Conservation (phyloP, 2,113 vertebrate genomes). For the Corvus moneduloides region DNA sequence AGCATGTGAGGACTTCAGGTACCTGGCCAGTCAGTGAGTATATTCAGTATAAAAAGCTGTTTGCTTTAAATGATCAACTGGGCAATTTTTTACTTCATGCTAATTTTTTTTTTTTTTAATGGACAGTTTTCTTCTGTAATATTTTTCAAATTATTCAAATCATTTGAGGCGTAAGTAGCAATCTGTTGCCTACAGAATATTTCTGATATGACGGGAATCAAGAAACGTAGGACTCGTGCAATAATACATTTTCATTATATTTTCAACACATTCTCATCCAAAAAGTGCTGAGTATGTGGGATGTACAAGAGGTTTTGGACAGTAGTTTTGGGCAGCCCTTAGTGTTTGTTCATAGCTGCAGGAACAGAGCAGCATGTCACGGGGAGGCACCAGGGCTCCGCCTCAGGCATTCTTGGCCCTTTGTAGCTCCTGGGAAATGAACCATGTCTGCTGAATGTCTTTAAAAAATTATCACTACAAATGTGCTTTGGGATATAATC, state of each 20-base stretch:
- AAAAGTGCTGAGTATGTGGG: not conserved
- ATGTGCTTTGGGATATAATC: conserved; percentile 59
- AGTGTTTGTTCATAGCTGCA: not conserved
- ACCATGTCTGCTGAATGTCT: conserved; percentile 22
- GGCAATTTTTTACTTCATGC: not conserved
- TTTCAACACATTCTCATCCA: not conserved
- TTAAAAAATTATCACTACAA: conserved; percentile 55
- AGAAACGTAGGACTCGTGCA: not conserved
- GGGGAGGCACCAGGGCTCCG: not conserved
- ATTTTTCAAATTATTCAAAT: not conserved
- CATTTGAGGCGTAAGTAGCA: not conserved
- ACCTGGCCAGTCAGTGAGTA: not conserved
- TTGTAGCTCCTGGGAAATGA: conserved; percentile 40
- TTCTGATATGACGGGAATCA: not conserved
- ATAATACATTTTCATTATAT: not conserved
- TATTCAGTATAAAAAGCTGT: not conserved
- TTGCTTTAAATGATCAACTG: not conserved
- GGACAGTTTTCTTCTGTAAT: not conserved
- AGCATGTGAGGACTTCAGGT: not conserved
- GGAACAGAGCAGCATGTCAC: not conserved
- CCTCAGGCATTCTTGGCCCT: not conserved
- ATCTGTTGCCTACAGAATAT: not conserved
- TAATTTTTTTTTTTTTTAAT: not conserved
- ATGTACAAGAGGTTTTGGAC: not conserved
- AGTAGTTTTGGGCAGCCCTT: not conserved